Percentiles rank a stretch among this genome's conserved stretches.
phyloP scores from a whole-genome alignment of 2,888 invertebrate genomes.

The Nemurella pictetii region DNA sequence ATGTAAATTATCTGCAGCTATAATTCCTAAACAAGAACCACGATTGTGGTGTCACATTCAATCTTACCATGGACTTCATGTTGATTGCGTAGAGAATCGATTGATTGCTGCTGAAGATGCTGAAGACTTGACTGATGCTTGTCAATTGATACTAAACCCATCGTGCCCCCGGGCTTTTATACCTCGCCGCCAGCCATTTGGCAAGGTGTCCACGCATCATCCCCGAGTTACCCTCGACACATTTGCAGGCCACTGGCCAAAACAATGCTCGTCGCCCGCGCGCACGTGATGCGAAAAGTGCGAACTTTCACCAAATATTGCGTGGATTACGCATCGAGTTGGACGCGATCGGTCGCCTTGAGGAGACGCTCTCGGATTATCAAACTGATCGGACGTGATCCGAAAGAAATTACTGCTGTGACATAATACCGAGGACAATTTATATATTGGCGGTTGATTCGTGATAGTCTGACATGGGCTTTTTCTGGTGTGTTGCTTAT shows the following conservation, averaged over 20 bases:
- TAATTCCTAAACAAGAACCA: too few species aligned
- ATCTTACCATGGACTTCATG: conserved; percentile 18
- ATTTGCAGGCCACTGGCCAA: background rate
- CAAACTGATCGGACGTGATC: background rate
- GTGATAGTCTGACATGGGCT: too few species aligned
- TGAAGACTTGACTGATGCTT: conserved; percentile 9
- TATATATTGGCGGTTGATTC: too few species aligned
- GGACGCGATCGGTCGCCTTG: background rate
- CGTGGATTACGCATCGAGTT: background rate
- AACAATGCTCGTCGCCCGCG: background rate
- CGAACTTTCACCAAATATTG: background rate
- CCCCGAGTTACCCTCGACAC: conserved; percentile 1
- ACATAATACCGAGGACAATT: background rate
- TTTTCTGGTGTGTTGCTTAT: too few species aligned
- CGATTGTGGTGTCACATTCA: too few species aligned
- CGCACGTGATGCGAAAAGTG: background rate
- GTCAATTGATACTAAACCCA: conserved; percentile 19
- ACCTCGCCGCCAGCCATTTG: background rate
- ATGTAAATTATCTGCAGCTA: too few species aligned
- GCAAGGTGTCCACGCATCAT: background rate
- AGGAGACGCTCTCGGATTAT: background rate
- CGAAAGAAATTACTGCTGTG: background rate
- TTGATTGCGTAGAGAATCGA: background rate
- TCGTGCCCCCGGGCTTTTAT: conserved; percentile 26
- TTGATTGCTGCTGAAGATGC: conserved; percentile 9